Evolutionary conservation across 2,113 vertebrate species (phyloP), one percentile per base, ranked within the genome.

Genomic region (Pelmatolapia mariae): DNA sequence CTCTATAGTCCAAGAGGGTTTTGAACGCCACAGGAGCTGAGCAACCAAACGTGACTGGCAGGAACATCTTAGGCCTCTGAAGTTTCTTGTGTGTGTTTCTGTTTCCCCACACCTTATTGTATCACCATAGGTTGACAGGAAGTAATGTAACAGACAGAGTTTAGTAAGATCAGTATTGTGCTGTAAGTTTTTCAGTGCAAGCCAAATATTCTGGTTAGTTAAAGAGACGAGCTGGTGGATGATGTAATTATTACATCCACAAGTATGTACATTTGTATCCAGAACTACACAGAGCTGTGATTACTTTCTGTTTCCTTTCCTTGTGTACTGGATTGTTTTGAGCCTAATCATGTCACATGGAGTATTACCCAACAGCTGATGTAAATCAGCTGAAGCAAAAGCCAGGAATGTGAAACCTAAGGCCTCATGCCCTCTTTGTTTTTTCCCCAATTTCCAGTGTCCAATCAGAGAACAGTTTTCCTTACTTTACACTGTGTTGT

Each of bases 381-480:
- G 15, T 3, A 11, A 47, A 47, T 47, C 24, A 78, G 43, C 71
- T 78, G 71, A 50, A 50, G 71, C 2, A 31, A 52, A 78, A 78
- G 73, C 45, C 73, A 78, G 73, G 73, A 78, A 78, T 33, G 45
- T 78, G 73, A 78, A 78, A 78, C 45, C 13, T 78, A 78, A 78
- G 47, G 45, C 45, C 73, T n/a, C 26, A 5, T 31, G 16, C 16
- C 24, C 7, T 78, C 43, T 45, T 76, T 78, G 73, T 31, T 78
- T 50, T 52, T 24, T 50, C 16, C 71, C 16, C 1, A 29, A 19
- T 50, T 76, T 47, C 24, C 24, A 26, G 22, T 47, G 0, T 12
- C 43, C 45, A 78, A 8, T 76, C 10, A 29, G 24, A 31, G 71
- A 50, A n/a, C 1, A 73, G 13, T 0, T 73, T 45, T 7, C 1